Conservation (phyloP, 1,140 invertebrate species). For the Dinothrombium tinctorium region DNA sequence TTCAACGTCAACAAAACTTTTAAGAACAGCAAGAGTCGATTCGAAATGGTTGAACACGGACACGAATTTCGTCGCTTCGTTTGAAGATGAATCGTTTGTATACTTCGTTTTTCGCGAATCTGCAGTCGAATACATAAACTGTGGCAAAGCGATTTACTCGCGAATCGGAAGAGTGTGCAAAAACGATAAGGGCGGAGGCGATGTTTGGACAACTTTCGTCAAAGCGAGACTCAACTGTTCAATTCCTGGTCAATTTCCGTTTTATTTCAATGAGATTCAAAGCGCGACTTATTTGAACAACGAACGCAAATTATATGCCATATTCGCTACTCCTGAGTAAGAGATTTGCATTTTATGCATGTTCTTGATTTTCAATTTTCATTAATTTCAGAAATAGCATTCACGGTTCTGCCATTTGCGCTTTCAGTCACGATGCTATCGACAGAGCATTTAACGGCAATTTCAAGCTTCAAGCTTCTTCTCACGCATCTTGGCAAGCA, state of each 20-base stretch:
- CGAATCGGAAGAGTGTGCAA: slow-evolving; percentile 77
- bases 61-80: slow-evolving; percentile 71
- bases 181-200: slow-evolving; percentile 49
- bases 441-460: slow-evolving; percentile 55
- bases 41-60: slow-evolving; percentile 69
- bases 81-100: slow-evolving; percentile 62
- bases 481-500: slow-evolving; percentile 44
- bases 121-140: slow-evolving; percentile 75
- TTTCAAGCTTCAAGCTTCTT: slow-evolving; percentile 57
- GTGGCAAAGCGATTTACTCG: slow-evolving; percentile 77
- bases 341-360: slow-evolving; percentile 17
- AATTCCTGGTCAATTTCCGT: slow-evolving; percentile 66
- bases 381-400: slow-evolving; percentile 67
- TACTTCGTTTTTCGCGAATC: slow-evolving; percentile 76
- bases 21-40: slow-evolving; percentile 60
- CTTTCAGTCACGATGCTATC: slow-evolving; percentile 63
- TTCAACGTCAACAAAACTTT: neutral
- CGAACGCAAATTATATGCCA: slow-evolving; percentile 67
- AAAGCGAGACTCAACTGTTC: slow-evolving; percentile 73
- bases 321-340: slow-evolving; percentile 71
- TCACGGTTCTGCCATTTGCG: slow-evolving; percentile 71
- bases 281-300: slow-evolving; percentile 43
- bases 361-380: slow-evolving; percentile 18
- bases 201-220: slow-evolving; percentile 65
- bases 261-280: slow-evolving; percentile 83